A percentile compares a stretch with the other conserved stretches of the same genome.
Conservation (phyloP, 2,113 vertebrate species). For the Apteryx owenii region DNA sequence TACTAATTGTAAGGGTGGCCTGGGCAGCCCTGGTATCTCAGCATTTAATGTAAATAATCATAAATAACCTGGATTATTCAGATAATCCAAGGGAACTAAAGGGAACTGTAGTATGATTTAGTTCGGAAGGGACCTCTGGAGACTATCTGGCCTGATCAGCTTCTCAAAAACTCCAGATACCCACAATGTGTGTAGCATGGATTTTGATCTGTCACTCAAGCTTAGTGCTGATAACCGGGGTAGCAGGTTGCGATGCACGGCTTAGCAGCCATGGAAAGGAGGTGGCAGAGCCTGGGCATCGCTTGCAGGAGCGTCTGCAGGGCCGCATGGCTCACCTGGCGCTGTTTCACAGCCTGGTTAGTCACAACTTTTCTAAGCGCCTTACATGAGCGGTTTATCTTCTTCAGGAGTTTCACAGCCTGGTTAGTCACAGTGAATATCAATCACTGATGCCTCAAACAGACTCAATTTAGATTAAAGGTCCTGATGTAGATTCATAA, state of each 20-base stretch:
- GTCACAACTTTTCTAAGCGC: fast-evolving
- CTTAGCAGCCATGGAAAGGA: fast-evolving
- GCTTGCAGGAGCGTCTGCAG: fast-evolving
- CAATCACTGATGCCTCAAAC: background rate
- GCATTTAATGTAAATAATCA: background rate
- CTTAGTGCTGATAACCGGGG: fast-evolving
- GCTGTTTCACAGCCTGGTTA: background rate
- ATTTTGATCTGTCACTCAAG: fast-evolving
- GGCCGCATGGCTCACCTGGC: background rate
- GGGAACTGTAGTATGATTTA: background rate
- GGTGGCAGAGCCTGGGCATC: background rate
- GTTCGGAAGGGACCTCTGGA: background rate
- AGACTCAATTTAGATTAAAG: background rate
- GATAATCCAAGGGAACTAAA: background rate
- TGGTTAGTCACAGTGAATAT: background rate
- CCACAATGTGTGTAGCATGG: fast-evolving
- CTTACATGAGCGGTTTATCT: fast-evolving
- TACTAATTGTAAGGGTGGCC: fast-evolving
- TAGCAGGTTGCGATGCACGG: fast-evolving
- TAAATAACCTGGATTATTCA: background rate
- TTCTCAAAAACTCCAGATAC: background rate
- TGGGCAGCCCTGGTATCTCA: too few relatives aligned
- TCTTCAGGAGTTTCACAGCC: background rate
- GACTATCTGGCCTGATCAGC: fast-evolving
- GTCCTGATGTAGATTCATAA: background rate